Conservation (phyloP, 2,888 invertebrate species). For the Brachylomia viminalis region DNA sequence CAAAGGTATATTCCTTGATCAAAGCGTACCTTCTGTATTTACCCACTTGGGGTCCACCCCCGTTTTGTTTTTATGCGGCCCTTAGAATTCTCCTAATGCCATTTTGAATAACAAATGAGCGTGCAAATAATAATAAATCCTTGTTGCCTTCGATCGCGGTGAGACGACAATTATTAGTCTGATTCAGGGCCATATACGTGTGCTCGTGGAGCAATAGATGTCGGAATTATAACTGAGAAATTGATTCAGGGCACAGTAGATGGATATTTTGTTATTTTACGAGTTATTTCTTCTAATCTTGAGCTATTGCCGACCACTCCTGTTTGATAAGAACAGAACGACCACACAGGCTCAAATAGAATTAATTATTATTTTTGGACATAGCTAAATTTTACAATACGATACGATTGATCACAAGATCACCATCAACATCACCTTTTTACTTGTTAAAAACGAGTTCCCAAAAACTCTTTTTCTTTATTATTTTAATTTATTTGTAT, state of each 20-base stretch:
- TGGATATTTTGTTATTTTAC: neutral
- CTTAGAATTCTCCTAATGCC: constrained; percentile 57
- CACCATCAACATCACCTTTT: too few species aligned
- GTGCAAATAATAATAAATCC: constrained; percentile 61
- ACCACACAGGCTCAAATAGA: too few species aligned
- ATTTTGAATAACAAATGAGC: constrained; percentile 67
- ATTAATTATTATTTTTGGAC: neutral
- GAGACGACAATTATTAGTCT: constrained; percentile 31
- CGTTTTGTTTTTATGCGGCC: constrained; percentile 52
- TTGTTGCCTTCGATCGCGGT: constrained; percentile 27
- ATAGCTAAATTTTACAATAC: neutral
- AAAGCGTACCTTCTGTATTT: constrained; percentile 27
- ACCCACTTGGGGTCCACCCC: neutral
- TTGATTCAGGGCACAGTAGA: neutral
- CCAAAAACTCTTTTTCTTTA: too few species aligned
- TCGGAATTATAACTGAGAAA: constrained; percentile 1
- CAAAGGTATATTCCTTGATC: neutral
- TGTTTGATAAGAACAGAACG: neutral
- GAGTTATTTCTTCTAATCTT: neutral
- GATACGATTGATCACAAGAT: neutral
- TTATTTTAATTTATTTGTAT: too few species aligned
- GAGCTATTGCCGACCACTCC: neutral
- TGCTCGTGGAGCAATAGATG: constrained; percentile 20
- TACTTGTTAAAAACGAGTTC: too few species aligned
- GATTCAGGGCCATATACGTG: constrained; percentile 42